phyloP scores from a whole-genome alignment of 2,888 invertebrate species.

The Lumbricus terrestris region DNA sequence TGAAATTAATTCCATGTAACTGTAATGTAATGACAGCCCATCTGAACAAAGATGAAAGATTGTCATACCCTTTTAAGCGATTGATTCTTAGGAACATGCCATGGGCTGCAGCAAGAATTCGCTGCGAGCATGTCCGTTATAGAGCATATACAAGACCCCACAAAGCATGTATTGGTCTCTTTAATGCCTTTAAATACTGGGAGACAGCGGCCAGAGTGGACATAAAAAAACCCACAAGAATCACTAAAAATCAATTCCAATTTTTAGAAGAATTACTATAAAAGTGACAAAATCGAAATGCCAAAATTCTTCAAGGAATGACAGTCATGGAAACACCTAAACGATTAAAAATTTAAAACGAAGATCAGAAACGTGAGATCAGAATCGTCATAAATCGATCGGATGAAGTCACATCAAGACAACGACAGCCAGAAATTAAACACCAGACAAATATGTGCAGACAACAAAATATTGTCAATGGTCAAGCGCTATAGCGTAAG shows the following conservation, averaged over 20 bases:
- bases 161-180: no score
- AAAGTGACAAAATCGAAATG: neutral
- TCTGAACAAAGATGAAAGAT: neutral
- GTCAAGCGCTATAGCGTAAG: neutral
- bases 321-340: neutral
- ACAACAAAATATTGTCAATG: neutral
- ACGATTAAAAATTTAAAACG: neutral
- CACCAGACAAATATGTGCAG: no score
- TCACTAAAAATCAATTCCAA: neutral
- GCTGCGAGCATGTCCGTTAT: no score
- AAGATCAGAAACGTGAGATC: neutral
- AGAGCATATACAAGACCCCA: no score
- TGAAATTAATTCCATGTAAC: neutral
- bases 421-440: neutral
- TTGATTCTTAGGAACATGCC: no score
- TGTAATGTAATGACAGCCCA: no score
- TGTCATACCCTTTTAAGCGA: neutral
- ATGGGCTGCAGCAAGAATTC: no score
- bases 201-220: neutral
- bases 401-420: neutral
- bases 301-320: neutral
- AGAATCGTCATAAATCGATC: neutral
- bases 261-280: neutral
- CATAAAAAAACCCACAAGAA: neutral
- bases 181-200: no score